Evolutionary conservation across 2,888 invertebrate species (phyloP), one percentile per base, ranked within the genome.

Genomic region (Cenopis cana): DNA sequence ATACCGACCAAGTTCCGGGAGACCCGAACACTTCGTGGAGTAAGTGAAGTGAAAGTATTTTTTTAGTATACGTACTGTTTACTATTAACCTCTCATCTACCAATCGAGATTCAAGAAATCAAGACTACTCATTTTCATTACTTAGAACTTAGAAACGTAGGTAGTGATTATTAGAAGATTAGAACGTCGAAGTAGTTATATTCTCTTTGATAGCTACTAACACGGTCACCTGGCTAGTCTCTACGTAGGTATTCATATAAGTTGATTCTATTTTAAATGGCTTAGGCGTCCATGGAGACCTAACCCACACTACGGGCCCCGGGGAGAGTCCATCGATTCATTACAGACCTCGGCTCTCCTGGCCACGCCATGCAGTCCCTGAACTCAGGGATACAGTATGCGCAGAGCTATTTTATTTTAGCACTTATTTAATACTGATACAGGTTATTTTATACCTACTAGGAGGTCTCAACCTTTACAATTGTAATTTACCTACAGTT

Each of bases 241-340:
- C 3, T 33, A 14, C 14, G 14, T 14, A 41, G 4, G 12, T 49
- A 68, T 24, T 41, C 60, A 41, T 60, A 52, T 33, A 33, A 33
- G 17, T 54, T 9, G 24, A 64, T 38, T 56, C 36, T 55, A 69
- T 66, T 66, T 57, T 57, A 72, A 50, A 68, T 29, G 46, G n/a
- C 59, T 46, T 20, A 68, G 50, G 38, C 56, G 69, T 57, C 77
- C 77, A 73, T 69, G 70, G 81, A 80, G 80, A 70, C 70, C 73
- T 67, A 76, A 80, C 74, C 82, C 79, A 76, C 80, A 80, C 78
- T 76, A 75, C 74, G 74, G 38, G 73, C 86, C 79, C 79, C 56
- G 24, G 85, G 81, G 86, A 82, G 66, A 75, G 72, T 76, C 83
- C 83, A 85, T 85, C 84, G 84, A 85, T 85, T 85, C 81, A 84